Base-by-base conservation (phyloP, 1,140 invertebrate species). In the Dendroctonus ponderosae region DNA sequence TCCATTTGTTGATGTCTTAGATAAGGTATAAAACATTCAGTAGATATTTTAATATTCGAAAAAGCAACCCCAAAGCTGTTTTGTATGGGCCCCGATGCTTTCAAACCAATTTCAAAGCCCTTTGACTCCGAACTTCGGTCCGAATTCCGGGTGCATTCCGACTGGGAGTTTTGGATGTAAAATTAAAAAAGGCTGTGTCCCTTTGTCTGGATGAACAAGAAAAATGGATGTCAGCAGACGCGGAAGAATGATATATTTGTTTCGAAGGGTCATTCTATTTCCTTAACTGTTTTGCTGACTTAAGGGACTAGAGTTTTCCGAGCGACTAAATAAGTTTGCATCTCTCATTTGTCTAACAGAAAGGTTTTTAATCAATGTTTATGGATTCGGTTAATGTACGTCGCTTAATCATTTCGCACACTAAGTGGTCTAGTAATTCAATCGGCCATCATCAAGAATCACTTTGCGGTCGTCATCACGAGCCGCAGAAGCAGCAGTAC, bases 11-110 rank as follows among this genome's bases (percentile, higher is more conserved):
- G n/a, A n/a, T 26, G 26, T 26, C 26, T 26, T 26, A 26, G 26
- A 26, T 26, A 26, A 26, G 26, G 26, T 26, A 26, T 26, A 26
- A 26, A 26, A 26, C 26, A 26, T 26, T 3, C 26, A 26, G 43
- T 12, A 12, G 49, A 15, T 51, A 3, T 54, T 54, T 54, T 54
- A 54, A 54, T 54, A 54, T 54, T 54, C 52, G 7, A 54, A 54
- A 54, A 54, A 8, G 15, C 52, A 9, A 37, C 15, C 52, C 6
- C 6, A 38, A 39, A 12, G 15, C 52, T 54, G 52, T 54, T 54
- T 54, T 54, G 52, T 54, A 54, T 54, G 52, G 52, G 38, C 38
- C 37, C 38, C 38, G 52, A n/a, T 54, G 38, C 15, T 38, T 54
- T 8, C 38, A 38, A 54, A 54, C 15, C 52, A 54, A 54, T 54